phyloP scores from a whole-genome alignment of 1,140 invertebrate genomes.

The Meloidogyne exigua region DNA sequence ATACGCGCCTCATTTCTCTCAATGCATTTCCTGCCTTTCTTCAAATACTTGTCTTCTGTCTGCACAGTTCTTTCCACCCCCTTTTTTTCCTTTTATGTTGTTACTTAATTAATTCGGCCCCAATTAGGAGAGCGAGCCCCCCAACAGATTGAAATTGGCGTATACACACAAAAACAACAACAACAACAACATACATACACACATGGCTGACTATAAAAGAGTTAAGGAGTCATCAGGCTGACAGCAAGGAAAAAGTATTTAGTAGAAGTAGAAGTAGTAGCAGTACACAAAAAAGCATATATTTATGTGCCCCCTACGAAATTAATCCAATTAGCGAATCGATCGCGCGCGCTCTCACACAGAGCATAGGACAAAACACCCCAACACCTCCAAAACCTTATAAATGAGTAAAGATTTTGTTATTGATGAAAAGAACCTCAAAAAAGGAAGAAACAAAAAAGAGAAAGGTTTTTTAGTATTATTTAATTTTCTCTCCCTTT shows the following conservation, averaged over 20 bases:
- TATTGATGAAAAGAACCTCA: constrained; percentile 2
- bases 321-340: constrained; percentile 34
- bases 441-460: background rate
- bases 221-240: constrained; percentile 7
- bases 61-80: background rate
- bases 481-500: background rate
- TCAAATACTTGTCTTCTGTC: constrained; percentile 8
- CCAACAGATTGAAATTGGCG: constrained; percentile 34
- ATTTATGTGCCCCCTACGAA: constrained; percentile 5
- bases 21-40: constrained; percentile 1
- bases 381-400: constrained; percentile 8
- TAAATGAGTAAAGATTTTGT: constrained; percentile 5
- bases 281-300: background rate
- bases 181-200: constrained; percentile 12
- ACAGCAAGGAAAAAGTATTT: background rate
- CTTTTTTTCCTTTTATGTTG: background rate
- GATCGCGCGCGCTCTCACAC: constrained; percentile 18
- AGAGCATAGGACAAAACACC: background rate
- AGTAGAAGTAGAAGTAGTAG: background rate
- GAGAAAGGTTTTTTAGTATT: background rate
- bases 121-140: constrained; percentile 2
- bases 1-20: constrained; percentile 1
- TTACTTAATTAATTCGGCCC: constrained; percentile 1
- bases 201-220: constrained; percentile 1
- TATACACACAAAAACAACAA: background rate